Evolutionary conservation across 2,888 invertebrate species (phyloP).

Genomic region (Andrena hattorfiana): DNA sequence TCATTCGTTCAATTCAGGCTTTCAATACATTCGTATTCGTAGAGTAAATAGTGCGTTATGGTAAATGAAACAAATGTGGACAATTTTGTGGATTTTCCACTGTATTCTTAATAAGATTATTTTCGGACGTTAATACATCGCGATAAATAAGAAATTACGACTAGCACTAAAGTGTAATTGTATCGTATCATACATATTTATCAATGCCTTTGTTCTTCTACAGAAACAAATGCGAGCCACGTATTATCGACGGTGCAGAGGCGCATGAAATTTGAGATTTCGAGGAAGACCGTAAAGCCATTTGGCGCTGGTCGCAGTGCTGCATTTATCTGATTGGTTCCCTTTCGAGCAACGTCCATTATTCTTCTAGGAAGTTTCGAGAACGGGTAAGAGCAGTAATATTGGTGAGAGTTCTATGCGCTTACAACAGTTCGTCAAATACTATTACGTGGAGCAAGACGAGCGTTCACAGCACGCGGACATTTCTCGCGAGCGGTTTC

Average conservation of each 20-base stretch:
- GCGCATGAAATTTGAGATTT: conserved; percentile 11
- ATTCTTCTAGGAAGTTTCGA: conserved; percentile 79
- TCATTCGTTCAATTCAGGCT: neutral
- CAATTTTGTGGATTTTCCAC: neutral
- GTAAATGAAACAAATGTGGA: neutral
- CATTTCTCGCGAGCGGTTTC: conserved; percentile 48
- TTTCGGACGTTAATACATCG: neutral
- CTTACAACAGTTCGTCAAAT: conserved; percentile 65
- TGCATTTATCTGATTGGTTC: conserved; percentile 69
- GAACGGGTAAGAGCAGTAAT: conserved; percentile 72
- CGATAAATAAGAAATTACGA: neutral
- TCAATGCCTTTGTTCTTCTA: neutral
- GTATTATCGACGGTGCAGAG: conserved; percentile 32
- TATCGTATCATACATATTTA: neutral
- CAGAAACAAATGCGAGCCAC: neutral
- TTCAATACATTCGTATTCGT: neutral
- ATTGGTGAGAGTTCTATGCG: conserved; percentile 66
- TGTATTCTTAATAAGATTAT: neutral
- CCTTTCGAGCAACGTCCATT: conserved; percentile 74
- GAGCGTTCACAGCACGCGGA: conserved; percentile 53
- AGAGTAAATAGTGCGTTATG: neutral
- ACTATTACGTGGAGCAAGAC: conserved; percentile 54
- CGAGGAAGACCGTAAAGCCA: conserved; percentile 52
- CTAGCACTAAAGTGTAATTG: neutral
- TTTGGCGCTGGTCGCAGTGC: conserved; percentile 39